Conservation (phyloP, 1,140 invertebrate species). For the Conopomorpha cramerella region DNA sequence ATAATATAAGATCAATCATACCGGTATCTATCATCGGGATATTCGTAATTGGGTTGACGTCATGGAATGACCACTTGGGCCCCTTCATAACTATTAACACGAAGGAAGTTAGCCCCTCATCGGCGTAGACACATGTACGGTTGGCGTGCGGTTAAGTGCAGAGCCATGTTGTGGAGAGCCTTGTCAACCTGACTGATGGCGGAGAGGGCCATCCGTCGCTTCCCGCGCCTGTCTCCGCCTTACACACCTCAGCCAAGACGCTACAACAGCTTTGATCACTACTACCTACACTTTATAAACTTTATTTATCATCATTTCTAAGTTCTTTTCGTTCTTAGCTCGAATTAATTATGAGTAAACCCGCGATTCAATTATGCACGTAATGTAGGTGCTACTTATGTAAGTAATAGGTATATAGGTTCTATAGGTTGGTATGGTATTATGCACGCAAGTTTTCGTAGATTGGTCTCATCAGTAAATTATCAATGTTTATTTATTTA, state of each 20-base stretch:
- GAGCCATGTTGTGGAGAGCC: conserved; percentile 20
- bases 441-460: too few species aligned
- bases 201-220: conserved; percentile 17
- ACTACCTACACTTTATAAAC: too few species aligned
- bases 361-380: too few species aligned
- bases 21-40: conserved; percentile 13
- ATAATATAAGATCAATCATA: conserved; percentile 5
- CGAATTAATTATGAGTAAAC: background rate
- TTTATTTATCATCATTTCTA: background rate
- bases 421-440: too few species aligned
- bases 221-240: conserved; percentile 11
- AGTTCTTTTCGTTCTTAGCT: background rate
- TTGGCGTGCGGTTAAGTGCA: conserved; percentile 30
- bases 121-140: conserved; percentile 22
- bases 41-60: conserved; percentile 20
- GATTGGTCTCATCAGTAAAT: too few species aligned
- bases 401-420: too few species aligned
- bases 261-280: too few species aligned
- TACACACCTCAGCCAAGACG: conserved; percentile 8
- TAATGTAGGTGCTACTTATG: too few species aligned
- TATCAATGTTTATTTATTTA: too few species aligned
- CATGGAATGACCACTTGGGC: conserved; percentile 18
- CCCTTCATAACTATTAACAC: conserved; percentile 32
- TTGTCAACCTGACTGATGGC: conserved; percentile 33
- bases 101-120: conserved; percentile 21